Base-by-base conservation (phyloP, 2,888 invertebrate species). In the Heteropelma amictum region DNA sequence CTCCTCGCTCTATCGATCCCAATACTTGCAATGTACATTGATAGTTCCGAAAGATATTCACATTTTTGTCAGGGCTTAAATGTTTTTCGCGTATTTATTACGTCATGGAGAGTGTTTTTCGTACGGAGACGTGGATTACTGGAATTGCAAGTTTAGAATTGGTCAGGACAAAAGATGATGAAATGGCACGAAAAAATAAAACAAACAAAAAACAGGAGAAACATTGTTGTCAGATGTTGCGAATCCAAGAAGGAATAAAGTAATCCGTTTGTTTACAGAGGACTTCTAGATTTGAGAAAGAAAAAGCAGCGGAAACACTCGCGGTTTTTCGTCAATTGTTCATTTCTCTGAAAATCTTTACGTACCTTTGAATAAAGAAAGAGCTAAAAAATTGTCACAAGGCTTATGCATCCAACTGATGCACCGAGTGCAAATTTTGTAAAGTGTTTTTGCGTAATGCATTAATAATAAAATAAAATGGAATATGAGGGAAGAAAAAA, bases 61-160 rank as follows among this genome's bases (percentile, higher is more conserved):
- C 14, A n/a, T 42, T n/a, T n/a, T 68, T 33, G 35, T 54, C 67
- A 33, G 47, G 38, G n/a, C 61, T 54, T 21, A 17, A 33, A 26
- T 4, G 28, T n/a, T 40, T 35, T 51, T 30, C 38, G 28, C 40
- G 21, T 42, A 42, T 19, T 49, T 45, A 35, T 61, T 49, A 12
- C 4, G 38, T 49, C 56, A 12, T 26, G 17, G 12, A 12, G 23
- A n/a, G 14, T 19, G 6, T 14, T 8, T 54, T 45, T 14, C 3
- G 17, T 42, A n/a, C n/a, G n/a, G n/a, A n/a, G n/a, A n/a, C n/a
- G n/a, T n/a, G n/a, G n/a, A n/a, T n/a, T n/a, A n/a, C n/a, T n/a
- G n/a, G n/a, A n/a, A n/a, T n/a, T n/a, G n/a, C n/a, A n/a, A n/a
- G n/a, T n/a, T n/a, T n/a, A n/a, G n/a, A n/a, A n/a, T n/a, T n/a